Evolutionary conservation across 2,797 vertebrate genomes (phyloP).

Genomic region (Mormyrops boulengeri): DNA sequence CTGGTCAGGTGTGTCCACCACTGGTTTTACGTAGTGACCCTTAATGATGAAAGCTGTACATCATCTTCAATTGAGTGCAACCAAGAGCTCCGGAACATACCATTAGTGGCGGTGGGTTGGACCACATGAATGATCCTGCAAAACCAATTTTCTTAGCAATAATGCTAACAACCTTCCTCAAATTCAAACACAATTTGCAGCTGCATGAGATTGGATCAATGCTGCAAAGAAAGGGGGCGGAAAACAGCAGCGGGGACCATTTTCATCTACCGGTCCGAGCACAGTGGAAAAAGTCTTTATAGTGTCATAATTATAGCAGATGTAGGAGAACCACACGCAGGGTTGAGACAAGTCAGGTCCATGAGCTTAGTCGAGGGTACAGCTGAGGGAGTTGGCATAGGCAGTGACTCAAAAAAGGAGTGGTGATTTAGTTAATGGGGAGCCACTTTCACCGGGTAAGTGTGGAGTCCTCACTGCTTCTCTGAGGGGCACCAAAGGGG

Average conservation of each 20-base stretch:
- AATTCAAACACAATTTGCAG: neutral
- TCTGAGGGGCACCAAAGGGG: neutral
- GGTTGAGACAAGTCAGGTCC: neutral
- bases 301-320: neutral
- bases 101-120: neutral
- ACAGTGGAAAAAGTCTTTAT: neutral
- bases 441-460: neutral
- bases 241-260: neutral
- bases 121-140: neutral
- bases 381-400: neutral
- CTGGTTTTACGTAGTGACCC: neutral
- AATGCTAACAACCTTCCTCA: neutral
- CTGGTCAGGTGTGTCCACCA: neutral
- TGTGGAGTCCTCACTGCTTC: neutral
- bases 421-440: neutral
- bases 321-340: neutral
- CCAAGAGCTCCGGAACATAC: neutral
- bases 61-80: neutral
- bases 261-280: neutral
- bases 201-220: neutral
- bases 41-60: neutral
- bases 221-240: neutral
- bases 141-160: neutral
- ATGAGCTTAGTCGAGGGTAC: neutral
- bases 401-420: neutral